These are phyloP conservation scores for Hyperoplus immaculatus DNA, from an alignment of 2,797 vertebrate genomes.

Conservation along the genomic window DNA sequence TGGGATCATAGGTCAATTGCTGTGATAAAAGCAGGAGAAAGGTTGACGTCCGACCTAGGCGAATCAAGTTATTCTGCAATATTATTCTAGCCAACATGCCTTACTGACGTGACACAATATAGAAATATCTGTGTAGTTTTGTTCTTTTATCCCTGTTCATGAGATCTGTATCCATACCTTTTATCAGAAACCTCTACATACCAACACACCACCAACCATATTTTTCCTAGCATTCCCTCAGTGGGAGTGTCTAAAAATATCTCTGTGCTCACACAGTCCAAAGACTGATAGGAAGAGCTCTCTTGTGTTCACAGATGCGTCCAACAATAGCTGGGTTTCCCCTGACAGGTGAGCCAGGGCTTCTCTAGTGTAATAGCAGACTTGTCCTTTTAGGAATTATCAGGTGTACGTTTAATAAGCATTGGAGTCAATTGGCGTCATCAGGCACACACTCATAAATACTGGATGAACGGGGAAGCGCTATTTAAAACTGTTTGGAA, in stretches of 20 bases:
- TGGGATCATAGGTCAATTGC: constrained; percentile 81
- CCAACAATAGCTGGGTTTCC: constrained; percentile 61
- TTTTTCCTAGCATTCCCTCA: neutral
- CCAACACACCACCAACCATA: neutral
- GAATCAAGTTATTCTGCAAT: constrained; percentile 8
- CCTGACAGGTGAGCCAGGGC: constrained; percentile 73
- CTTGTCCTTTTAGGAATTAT: constrained; percentile 73
- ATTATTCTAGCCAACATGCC: neutral
- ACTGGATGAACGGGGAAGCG: constrained; percentile 65
- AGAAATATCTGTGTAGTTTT: neutral
- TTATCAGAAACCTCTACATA: constrained; percentile 16
- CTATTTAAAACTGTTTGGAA: constrained; percentile 58
- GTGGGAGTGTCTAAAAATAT: constrained; percentile 17
- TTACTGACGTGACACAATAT: neutral
- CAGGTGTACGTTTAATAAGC: constrained; percentile 81
- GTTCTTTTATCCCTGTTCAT: neutral
- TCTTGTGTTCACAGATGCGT: constrained; percentile 51
- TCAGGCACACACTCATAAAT: constrained; percentile 79
- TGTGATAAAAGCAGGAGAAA: constrained; percentile 72
- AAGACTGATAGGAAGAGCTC: constrained; percentile 7
- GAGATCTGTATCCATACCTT: neutral
- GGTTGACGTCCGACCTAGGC: constrained; percentile 44
- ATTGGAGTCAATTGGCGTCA: constrained; percentile 79
- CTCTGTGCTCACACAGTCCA: constrained; percentile 7
- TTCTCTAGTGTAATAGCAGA: constrained; percentile 63